These are phyloP conservation scores for Myrmophylax atrothorax DNA, from an alignment of 2,113 vertebrate species.

Conservation along the genomic window DNA sequence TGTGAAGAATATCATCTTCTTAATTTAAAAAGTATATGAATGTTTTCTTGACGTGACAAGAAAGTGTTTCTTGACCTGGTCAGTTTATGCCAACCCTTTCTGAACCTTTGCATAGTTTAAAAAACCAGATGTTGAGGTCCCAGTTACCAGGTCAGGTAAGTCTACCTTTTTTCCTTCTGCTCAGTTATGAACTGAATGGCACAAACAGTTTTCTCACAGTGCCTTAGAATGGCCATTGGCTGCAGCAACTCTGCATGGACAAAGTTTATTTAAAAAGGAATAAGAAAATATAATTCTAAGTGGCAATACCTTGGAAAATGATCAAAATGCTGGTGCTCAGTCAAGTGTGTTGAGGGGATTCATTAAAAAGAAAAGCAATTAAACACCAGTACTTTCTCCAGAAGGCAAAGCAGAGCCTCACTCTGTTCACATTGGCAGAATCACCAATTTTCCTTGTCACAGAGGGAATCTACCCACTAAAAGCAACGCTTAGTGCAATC, in stretches of 20 bases:
- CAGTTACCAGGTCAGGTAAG: not conserved
- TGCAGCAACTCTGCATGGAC: not conserved
- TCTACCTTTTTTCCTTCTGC: not conserved
- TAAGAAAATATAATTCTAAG: not conserved
- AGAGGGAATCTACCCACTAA: not conserved
- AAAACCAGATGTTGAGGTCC: not conserved
- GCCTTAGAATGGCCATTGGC: not conserved
- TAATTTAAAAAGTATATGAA: not conserved
- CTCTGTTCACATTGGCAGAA: not conserved
- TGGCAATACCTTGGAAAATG: not conserved
- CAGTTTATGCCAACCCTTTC: not conserved
- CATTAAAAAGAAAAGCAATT: slow-evolving; percentile 43
- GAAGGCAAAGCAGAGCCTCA: not conserved
- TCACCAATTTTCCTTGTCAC: not conserved
- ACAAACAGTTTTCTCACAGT: not conserved
- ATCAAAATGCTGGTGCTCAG: not conserved
- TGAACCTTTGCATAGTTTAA: not conserved
- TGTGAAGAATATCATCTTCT: not conserved
- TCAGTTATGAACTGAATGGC: not conserved
- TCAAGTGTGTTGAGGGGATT: not conserved
- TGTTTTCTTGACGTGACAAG: not conserved
- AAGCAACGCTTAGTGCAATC: slow-evolving; percentile 14
- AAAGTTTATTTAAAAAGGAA: not conserved
- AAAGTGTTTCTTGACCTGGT: not conserved
- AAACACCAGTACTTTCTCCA: slow-evolving; percentile 3